Percentiles rank a stretch among this genome's conserved stretches.
phyloP scores from a whole-genome alignment of 2,888 invertebrate genomes.

The Lamproptera curius region DNA sequence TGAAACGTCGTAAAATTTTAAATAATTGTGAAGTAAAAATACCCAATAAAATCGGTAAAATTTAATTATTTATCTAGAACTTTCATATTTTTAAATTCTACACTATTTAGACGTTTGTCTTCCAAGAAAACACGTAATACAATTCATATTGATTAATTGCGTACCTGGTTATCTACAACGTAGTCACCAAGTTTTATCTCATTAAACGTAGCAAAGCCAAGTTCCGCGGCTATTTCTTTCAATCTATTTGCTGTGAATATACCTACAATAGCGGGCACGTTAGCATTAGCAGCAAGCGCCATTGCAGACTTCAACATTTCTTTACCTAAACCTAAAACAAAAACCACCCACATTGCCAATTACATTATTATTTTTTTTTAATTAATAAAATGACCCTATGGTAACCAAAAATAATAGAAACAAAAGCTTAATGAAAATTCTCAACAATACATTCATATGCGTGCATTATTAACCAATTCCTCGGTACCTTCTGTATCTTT shows the following conservation, averaged over 20 bases:
- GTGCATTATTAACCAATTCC: conserved; percentile 58
- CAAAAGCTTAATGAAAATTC: too few species aligned
- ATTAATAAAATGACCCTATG: too few species aligned
- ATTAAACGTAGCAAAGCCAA: conserved; percentile 56
- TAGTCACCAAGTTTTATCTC: conserved; percentile 63
- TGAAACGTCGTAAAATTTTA: not conserved
- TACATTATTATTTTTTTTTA: too few species aligned
- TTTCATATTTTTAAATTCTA: not conserved
- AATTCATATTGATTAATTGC: not conserved
- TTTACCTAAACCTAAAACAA: conserved; percentile 61
- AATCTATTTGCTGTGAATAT: conserved; percentile 53
- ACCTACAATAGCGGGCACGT: conserved; percentile 53
- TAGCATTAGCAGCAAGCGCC: conserved; percentile 48
- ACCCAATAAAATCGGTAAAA: not conserved
- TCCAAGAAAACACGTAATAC: not conserved
- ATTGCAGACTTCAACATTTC: conserved; percentile 60
- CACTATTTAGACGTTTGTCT: not conserved
- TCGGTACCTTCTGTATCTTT: conserved; percentile 61
- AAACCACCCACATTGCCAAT: too few species aligned
- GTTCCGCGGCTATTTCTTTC: conserved; percentile 48
- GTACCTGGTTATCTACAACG: conserved; percentile 51
- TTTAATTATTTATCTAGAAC: not conserved
- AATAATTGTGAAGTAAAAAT: not conserved
- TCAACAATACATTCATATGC: conserved; percentile 72
- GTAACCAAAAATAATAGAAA: too few species aligned